Conservation (phyloP, 2,888 invertebrate genomes). For the Volucella bombylans region DNA sequence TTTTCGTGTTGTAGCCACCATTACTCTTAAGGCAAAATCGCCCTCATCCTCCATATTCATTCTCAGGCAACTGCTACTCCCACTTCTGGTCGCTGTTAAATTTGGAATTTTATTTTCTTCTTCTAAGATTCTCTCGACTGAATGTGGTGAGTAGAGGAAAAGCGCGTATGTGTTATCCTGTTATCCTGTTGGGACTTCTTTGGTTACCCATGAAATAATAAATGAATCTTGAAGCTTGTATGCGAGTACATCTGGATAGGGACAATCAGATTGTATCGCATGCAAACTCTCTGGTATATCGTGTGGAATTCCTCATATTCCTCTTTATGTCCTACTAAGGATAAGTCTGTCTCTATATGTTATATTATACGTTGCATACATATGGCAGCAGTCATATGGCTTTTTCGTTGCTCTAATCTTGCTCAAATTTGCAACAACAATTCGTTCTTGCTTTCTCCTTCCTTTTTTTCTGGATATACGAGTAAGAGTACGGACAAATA, state of each 20-base stretch:
- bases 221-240: constrained; percentile 64
- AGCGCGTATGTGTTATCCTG: constrained; percentile 45
- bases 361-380: constrained; percentile 45
- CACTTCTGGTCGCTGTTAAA: constrained; percentile 46
- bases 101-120: constrained; percentile 66
- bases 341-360: constrained; percentile 11
- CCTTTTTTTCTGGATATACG: no score
- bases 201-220: constrained; percentile 73
- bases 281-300: constrained; percentile 48
- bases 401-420: constrained; percentile 7
- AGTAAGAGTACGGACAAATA: constrained; percentile 32
- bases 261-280: constrained; percentile 67
- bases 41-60: neutral
- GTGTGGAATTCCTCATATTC: constrained; percentile 64
- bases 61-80: neutral
- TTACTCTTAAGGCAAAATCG: neutral
- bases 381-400: constrained; percentile 21
- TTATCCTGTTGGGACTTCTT: constrained; percentile 67
- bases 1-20: neutral
- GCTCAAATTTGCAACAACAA: constrained; percentile 37
- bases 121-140: constrained; percentile 19
- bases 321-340: no score
- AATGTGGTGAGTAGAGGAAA: constrained; percentile 4
- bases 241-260: constrained; percentile 40
- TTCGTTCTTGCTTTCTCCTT: constrained; percentile 35